Conservation (phyloP, 2,113 vertebrate species). For the Ginglymostoma cirratum region DNA sequence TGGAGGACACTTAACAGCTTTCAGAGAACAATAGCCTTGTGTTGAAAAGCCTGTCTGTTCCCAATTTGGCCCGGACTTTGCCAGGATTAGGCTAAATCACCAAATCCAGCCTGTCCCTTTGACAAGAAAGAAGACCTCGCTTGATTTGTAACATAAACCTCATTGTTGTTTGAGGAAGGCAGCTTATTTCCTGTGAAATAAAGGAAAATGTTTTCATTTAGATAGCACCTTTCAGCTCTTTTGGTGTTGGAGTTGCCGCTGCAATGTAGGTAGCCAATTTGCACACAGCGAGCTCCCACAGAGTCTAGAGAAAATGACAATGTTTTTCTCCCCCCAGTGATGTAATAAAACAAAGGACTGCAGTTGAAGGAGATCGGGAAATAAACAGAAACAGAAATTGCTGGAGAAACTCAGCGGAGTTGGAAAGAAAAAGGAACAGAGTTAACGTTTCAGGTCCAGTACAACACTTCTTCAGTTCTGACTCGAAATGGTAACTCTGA, state of each 20-base stretch:
- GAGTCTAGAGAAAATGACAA: background rate
- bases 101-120: background rate
- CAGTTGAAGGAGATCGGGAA: too few species aligned
- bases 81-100: background rate
- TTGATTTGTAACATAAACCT: too few species aligned
- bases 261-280: background rate
- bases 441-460: too few species aligned
- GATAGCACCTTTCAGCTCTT: background rate
- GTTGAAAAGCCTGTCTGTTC: background rate
- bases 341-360: too few species aligned
- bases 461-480: too few species aligned
- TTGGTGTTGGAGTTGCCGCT: background rate
- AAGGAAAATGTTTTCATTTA: background rate
- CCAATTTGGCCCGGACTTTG: background rate
- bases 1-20: background rate
- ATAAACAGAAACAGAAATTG: too few species aligned
- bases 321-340: background rate
- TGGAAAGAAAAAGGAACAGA: too few species aligned
- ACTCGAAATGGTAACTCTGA: too few species aligned
- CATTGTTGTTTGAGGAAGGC: background rate
- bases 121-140: background rate
- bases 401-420: too few species aligned
- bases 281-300: background rate
- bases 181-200: background rate
- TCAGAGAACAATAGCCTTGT: background rate